Base-by-base conservation (phyloP, 2,888 invertebrate genomes). In the Tholera decimalis region DNA sequence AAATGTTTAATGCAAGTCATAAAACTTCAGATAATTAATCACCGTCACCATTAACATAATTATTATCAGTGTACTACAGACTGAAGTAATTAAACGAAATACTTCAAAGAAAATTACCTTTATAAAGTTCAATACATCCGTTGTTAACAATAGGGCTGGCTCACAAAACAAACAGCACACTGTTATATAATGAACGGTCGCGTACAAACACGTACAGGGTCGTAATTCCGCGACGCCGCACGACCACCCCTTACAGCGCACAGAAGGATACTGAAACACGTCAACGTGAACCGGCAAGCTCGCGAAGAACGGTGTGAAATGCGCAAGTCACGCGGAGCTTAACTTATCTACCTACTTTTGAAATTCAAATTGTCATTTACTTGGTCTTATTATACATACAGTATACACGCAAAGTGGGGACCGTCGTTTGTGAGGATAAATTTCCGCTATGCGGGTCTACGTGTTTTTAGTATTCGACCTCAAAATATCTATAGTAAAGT, bases 321-420 rank as follows among this genome's bases (percentile, higher is more conserved):
- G 95, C 94, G 94, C 93, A 94, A 94, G 93, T 94, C 95, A 94
- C 92, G 88, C 89, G 83, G 85, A 84, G 87, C 88, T 90, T 91
- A 91, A 92, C 91, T 92, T 92, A 91, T 90, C 88, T 87, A 88
- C 88, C 89, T 89, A 91, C 91, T 92, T 92, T 91, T 88, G 84
- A 92, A 92, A 90, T 92, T 91, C 89, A 90, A 92, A 92, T 90
- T 89, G 90, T 89, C 90, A 91, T 91, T 91, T 89, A 89, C 88
- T 89, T 80, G 79, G 74, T 85, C 85, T 89, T 90, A 89, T 89
- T 90, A 89, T 89, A 87, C 85, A 89, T 88, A 88, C 85, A 86
- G 86, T 85, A 85, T 83, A 88, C 85, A 87, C 84, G 83, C 66
- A 77, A 77, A 85, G 85, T 82, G 81, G 83, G 78, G 77, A 82